A percentile compares a stretch with the other conserved stretches of the same genome.
These are phyloP conservation scores for Diachasma alloeum DNA, from an alignment of 1,140 invertebrate species.

Conservation along the genomic window DNA sequence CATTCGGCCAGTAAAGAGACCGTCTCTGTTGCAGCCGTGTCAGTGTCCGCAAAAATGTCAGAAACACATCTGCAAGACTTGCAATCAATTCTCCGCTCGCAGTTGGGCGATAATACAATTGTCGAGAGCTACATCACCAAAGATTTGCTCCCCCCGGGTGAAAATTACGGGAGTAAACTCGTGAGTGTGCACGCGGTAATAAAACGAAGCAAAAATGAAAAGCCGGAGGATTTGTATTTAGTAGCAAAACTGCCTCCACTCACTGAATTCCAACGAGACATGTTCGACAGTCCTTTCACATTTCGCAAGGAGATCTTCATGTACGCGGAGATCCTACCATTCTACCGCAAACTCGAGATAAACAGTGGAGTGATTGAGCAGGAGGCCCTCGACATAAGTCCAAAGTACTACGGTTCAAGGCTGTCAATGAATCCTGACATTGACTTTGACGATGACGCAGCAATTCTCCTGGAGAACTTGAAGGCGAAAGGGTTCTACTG, in stretches of 20 bases:
- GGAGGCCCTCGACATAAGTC: conserved; percentile 60
- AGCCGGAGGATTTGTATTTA: conserved; percentile 44
- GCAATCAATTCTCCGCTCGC: neutral
- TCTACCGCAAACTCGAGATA: conserved; percentile 44
- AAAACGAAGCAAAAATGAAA: conserved; percentile 21
- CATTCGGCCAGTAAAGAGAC: too few relatives aligned
- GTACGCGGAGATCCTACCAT: conserved; percentile 51
- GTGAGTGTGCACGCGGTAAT: conserved; percentile 55
- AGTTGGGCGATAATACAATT: neutral
- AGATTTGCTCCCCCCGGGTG: conserved; percentile 59
- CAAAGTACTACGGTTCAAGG: conserved; percentile 67
- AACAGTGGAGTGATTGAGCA: conserved; percentile 59
- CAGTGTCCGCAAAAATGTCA: neutral
- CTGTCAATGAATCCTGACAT: conserved; percentile 55
- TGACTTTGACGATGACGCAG: conserved; percentile 67
- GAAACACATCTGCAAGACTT: neutral
- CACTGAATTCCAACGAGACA: conserved; percentile 47
- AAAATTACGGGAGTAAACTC: conserved; percentile 71
- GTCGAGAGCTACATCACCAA: conserved; percentile 37
- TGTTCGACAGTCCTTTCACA: conserved; percentile 57
- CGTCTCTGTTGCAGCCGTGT: too few relatives aligned
- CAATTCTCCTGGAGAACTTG: conserved; percentile 69
- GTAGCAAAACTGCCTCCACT: conserved; percentile 62
- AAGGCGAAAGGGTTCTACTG: conserved; percentile 62
- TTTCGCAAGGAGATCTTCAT: conserved; percentile 60